Conservation (phyloP, 2,888 invertebrate species). For the Andrena haemorrhoa region DNA sequence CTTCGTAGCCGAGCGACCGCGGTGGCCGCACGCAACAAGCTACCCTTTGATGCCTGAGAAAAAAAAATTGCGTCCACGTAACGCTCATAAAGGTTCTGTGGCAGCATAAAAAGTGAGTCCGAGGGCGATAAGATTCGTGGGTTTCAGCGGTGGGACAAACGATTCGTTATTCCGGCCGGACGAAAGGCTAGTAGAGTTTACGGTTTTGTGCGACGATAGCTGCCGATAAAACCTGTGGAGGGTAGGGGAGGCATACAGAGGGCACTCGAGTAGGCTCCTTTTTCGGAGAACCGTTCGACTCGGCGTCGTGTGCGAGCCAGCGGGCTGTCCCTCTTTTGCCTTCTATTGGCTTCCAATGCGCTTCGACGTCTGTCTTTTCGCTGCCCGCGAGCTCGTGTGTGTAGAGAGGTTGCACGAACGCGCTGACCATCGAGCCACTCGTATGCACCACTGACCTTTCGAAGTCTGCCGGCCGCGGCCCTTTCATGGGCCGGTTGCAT, state of each 20-base stretch:
- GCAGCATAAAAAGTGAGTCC: constrained; percentile 56
- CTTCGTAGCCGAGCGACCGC: constrained; percentile 28
- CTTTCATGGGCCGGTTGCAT: constrained; percentile 54
- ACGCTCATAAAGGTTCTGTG: constrained; percentile 23
- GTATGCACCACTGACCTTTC: constrained; percentile 63
- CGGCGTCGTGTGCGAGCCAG: constrained; percentile 19
- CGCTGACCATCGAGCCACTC: constrained; percentile 40
- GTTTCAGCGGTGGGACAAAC: constrained; percentile 50
- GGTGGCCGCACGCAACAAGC: constrained; percentile 24
- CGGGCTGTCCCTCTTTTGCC: not conserved
- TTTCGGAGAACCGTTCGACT: constrained; percentile 68
- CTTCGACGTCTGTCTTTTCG: not conserved
- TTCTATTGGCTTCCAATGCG: constrained; percentile 6
- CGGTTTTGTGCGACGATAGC: constrained; percentile 68
- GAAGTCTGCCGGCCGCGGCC: constrained; percentile 33
- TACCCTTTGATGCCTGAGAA: constrained; percentile 17
- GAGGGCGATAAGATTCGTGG: constrained; percentile 53
- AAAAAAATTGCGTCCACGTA: constrained; percentile 57
- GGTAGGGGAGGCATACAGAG: constrained; percentile 7
- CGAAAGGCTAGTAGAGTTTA: constrained; percentile 68
- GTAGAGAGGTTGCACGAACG: not conserved
- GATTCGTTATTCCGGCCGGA: constrained; percentile 67
- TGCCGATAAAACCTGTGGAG: constrained; percentile 56
- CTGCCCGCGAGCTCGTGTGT: not conserved
- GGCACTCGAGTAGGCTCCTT: constrained; percentile 55